phyloP scores from a whole-genome alignment of 2,888 invertebrate genomes.

The Pyralis farinalis region DNA sequence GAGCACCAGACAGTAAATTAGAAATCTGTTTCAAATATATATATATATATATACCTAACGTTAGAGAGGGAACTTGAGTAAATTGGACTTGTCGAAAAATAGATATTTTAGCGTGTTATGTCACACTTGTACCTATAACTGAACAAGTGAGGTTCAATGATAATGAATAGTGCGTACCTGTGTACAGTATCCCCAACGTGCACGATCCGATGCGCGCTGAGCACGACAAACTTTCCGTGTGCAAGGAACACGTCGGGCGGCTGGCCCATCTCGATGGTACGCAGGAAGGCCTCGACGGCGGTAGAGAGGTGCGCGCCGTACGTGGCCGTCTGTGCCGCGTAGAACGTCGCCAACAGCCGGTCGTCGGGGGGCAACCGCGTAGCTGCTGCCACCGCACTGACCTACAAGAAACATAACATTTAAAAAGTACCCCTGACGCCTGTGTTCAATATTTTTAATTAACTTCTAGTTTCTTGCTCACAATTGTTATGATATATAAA shows the following conservation, averaged over 20 bases:
- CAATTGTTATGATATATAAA: too few species aligned
- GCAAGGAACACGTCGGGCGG: slow-evolving; percentile 96
- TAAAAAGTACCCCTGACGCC: too few species aligned
- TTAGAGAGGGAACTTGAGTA: too few species aligned
- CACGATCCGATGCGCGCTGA: slow-evolving; percentile 96
- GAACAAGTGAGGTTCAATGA: too few species aligned
- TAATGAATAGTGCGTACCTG: slow-evolving; percentile 42
- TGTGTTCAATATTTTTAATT: too few species aligned
- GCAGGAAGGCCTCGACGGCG: slow-evolving; percentile 95
- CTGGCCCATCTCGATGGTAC: slow-evolving; percentile 95
- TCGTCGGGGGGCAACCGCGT: slow-evolving; percentile 87
- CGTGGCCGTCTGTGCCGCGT: slow-evolving; percentile 91
- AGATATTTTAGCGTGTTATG: too few species aligned
- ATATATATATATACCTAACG: too few species aligned
- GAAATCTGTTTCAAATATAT: too few species aligned
- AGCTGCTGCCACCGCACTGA: slow-evolving; percentile 74
- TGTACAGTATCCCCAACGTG: slow-evolving; percentile 97
- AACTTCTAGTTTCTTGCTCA: too few species aligned
- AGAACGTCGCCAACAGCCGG: slow-evolving; percentile 91
- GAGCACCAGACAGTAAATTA: too few species aligned
- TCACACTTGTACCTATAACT: too few species aligned
- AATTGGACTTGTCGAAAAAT: too few species aligned
- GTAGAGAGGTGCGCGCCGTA: slow-evolving; percentile 92
- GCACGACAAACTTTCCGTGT: slow-evolving; percentile 96
- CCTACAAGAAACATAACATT: slow-evolving; percentile 34